phyloP scores from a whole-genome alignment of 2,797 vertebrate genomes.

The Chloroceryle amazona region DNA sequence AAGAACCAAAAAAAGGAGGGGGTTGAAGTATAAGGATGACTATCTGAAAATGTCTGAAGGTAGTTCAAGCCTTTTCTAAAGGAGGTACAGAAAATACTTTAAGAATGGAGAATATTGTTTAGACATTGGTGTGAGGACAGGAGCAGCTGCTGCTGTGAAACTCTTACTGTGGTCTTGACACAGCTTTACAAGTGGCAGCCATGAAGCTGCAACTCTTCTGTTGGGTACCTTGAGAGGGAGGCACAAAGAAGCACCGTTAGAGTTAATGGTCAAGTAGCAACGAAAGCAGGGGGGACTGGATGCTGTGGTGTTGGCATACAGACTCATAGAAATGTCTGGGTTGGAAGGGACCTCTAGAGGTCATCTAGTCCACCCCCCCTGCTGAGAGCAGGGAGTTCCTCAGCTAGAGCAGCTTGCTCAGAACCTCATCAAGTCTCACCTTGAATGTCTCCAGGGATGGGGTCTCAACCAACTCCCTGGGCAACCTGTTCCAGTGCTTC shows the following conservation, averaged over 20 bases:
- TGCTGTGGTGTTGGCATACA: not conserved
- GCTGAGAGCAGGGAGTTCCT: too few species aligned
- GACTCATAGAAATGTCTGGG: too few species aligned
- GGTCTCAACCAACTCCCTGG: too few species aligned
- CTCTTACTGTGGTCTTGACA: not conserved
- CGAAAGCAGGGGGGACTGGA: not conserved
- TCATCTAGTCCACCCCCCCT: too few species aligned
- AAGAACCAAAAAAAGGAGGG: not conserved
- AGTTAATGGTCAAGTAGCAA: not conserved
- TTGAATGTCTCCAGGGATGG: too few species aligned
- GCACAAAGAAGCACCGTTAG: not conserved
- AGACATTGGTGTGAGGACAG: not conserved
- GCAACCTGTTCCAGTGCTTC: too few species aligned
- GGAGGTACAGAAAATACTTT: not conserved
- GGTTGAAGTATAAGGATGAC: not conserved
- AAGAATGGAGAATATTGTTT: not conserved
- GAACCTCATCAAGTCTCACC: too few species aligned
- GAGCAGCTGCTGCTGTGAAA: not conserved
- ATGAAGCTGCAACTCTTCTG: not conserved
- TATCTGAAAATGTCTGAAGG: not conserved
- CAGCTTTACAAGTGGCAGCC: not conserved
- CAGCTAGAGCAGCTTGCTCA: too few species aligned
- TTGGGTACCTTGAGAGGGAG: not conserved
- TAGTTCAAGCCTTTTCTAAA: not conserved
- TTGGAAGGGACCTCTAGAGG: too few species aligned